phyloP scores from a whole-genome alignment of 2,888 invertebrate genomes.

The Syrphus vitripennis region DNA sequence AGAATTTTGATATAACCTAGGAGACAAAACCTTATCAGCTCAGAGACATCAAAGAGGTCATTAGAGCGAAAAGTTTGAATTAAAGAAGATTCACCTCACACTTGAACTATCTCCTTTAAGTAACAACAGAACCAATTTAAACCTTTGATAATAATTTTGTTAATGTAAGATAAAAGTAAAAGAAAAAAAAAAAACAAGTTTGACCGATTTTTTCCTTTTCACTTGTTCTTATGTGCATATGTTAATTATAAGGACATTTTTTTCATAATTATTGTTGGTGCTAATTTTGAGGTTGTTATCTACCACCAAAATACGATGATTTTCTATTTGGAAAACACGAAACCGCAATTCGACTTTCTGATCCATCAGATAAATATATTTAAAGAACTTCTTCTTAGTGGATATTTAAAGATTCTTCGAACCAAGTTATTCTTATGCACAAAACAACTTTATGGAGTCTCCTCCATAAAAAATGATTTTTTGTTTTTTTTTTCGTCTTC shows the following conservation, averaged over 20 bases:
- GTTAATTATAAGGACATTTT: not conserved
- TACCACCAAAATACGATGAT: too few relatives aligned
- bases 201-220: not conserved
- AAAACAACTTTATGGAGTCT: too few relatives aligned
- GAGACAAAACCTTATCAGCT: not conserved
- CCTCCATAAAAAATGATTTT: too few relatives aligned
- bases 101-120: not conserved
- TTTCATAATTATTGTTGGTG: not conserved
- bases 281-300: too few relatives aligned
- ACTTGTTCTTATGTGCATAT: not conserved
- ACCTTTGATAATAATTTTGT: not conserved
- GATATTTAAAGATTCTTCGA: too few relatives aligned
- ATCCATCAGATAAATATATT: too few relatives aligned
- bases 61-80: not conserved
- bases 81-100: constrained; percentile 5
- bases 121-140: not conserved
- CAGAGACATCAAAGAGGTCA: not conserved
- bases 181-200: too few relatives aligned
- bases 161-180: not conserved
- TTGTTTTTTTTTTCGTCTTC: too few relatives aligned
- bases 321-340: too few relatives aligned
- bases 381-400: too few relatives aligned
- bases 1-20: not conserved
- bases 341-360: too few relatives aligned
- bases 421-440: too few relatives aligned